These are phyloP conservation scores for Riptortus pedestris DNA, from an alignment of 1,140 invertebrate species.

Conservation along the genomic window DNA sequence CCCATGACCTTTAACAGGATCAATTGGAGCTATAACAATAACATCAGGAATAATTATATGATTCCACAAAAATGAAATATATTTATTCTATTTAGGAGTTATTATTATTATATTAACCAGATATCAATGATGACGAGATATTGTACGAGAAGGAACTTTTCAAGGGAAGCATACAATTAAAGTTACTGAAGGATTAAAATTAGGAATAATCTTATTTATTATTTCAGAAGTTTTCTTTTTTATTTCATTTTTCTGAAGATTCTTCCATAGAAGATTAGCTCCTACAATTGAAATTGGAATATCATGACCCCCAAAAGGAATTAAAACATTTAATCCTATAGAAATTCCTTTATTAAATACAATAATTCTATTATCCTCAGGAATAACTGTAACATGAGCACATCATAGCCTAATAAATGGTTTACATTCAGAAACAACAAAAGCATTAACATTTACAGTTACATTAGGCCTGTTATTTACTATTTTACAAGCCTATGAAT, in stretches of 20 bases:
- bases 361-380: slow-evolving; percentile 45
- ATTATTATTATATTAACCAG: slow-evolving; percentile 35
- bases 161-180: slow-evolving; percentile 42
- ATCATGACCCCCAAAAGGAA: slow-evolving; percentile 46
- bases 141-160: slow-evolving; percentile 45
- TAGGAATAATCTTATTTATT: slow-evolving; percentile 54
- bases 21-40: slow-evolving; percentile 32
- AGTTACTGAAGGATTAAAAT: slow-evolving; percentile 42
- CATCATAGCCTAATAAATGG: neutral
- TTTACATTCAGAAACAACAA: slow-evolving; percentile 24
- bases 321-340: slow-evolving; percentile 50
- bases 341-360: slow-evolving; percentile 52
- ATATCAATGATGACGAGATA: slow-evolving; percentile 54
- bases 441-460: slow-evolving; percentile 43
- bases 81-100: slow-evolving; percentile 39
- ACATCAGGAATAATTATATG: slow-evolving; percentile 40
- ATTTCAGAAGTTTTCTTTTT: slow-evolving; percentile 7
- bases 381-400: slow-evolving; percentile 38
- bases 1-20: slow-evolving; percentile 43
- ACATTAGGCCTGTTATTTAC: slow-evolving; percentile 28
- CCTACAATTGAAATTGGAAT: slow-evolving; percentile 49
- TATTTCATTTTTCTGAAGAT: slow-evolving; percentile 3
- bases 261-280: slow-evolving; percentile 33
- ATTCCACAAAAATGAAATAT: slow-evolving; percentile 40
- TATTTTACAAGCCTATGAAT: slow-evolving; percentile 14